Conservation (phyloP, 2,888 invertebrate species). For the Lumbricus terrestris region DNA sequence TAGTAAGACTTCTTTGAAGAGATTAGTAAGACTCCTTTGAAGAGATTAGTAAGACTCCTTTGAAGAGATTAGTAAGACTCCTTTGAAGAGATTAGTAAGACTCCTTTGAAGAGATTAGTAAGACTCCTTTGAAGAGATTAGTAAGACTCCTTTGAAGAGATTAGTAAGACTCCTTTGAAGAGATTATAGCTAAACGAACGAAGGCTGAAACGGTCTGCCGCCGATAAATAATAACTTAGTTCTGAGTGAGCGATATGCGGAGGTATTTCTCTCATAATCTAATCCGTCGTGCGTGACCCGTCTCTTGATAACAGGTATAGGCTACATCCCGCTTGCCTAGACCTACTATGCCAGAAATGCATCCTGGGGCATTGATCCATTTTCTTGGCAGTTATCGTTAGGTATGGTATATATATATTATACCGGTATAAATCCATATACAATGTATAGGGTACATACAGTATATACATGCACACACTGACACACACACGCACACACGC, state of each 20-base stretch:
- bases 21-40: background rate
- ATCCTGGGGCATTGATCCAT: background rate
- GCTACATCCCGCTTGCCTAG: background rate
- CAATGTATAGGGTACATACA: too few species aligned
- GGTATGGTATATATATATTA: too few species aligned
- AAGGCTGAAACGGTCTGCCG: background rate
- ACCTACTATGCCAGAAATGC: background rate
- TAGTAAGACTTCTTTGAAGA: too few species aligned
- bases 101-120: too few species aligned
- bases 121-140: background rate
- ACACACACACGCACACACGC: too few species aligned
- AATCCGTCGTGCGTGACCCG: background rate
- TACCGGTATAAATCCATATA: too few species aligned
- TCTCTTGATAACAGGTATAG: background rate
- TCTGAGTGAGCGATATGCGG: background rate
- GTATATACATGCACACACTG: too few species aligned
- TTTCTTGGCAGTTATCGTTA: background rate
- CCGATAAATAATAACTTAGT: background rate
- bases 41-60: too few species aligned
- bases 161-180: background rate
- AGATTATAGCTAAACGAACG: background rate
- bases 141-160: too few species aligned
- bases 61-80: background rate
- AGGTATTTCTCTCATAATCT: background rate
- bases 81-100: too few species aligned